Evolutionary conservation across 2,797 vertebrate genomes (phyloP).

Genomic region (Aplochiton taeniatus): DNA sequence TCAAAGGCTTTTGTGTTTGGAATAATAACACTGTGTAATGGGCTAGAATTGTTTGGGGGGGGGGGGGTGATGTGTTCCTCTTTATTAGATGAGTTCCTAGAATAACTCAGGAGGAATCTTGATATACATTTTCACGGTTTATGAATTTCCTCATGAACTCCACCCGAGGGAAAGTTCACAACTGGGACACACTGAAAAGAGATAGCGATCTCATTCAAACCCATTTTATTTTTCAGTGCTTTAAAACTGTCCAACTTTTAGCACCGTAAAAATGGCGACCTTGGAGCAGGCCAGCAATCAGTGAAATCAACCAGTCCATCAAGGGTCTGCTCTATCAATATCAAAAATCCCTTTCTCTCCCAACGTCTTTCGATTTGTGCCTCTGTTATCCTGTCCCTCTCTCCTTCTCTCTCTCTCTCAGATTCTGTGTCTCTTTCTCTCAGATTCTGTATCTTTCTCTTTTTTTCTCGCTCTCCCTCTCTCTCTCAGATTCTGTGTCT

Average conservation of each 20-base stretch:
- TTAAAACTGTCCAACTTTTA: slow-evolving; percentile 25
- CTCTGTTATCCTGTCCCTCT: too few species aligned
- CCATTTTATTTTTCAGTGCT: slow-evolving; percentile 7
- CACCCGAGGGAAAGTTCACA: neutral
- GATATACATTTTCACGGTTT: slow-evolving; percentile 4
- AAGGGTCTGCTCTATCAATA: slow-evolving; percentile 26
- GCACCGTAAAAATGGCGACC: slow-evolving; percentile 15
- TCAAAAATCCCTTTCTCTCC: neutral
- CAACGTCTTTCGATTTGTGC: neutral
- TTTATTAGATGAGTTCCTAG: too few species aligned
- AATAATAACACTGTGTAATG: too few species aligned
- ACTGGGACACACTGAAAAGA: neutral
- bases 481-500: slow-evolving; percentile 16
- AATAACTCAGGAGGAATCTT: slow-evolving; percentile 5
- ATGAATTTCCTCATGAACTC: slow-evolving; percentile 8
- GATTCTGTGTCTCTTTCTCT: slow-evolving; percentile 16
- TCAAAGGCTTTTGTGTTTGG: too few species aligned
- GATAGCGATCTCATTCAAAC: neutral
- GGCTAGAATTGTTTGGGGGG: too few species aligned
- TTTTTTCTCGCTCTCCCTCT: too few species aligned
- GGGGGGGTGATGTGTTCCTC: too few species aligned
- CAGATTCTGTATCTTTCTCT: neutral
- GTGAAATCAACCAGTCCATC: slow-evolving; percentile 20
- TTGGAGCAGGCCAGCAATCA: slow-evolving; percentile 39
- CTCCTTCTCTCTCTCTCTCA: slow-evolving; percentile 35